These are phyloP conservation scores for Parazoanthus swiftii DNA, from an alignment of 92 coral and sea anemone species.

Conservation along the genomic window DNA sequence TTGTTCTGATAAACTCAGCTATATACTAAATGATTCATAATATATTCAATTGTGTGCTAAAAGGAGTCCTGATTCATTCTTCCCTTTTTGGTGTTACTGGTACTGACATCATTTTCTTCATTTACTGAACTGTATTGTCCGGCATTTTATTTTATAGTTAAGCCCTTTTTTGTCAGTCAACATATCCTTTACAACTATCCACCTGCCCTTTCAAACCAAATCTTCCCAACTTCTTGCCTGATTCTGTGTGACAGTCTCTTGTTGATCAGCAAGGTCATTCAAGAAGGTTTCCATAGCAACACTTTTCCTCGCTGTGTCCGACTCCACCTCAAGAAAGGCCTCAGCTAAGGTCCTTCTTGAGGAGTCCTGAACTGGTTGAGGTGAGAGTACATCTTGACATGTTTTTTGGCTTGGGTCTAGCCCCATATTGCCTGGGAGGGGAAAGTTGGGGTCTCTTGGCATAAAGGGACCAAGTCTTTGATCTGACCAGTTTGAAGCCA, in stretches of 20 bases:
- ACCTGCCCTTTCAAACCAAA: background rate
- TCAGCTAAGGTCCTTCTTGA: slow-evolving; percentile 68
- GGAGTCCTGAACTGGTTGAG: slow-evolving; percentile 8
- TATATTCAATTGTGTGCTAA: too few relatives aligned
- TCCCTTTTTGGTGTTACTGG: too few relatives aligned
- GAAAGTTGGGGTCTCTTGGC: slow-evolving; percentile 88
- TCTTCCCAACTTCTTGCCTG: slow-evolving; percentile 24
- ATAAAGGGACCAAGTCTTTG: slow-evolving; percentile 91
- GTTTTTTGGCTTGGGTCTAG: slow-evolving; percentile 49
- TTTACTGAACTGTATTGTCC: too few relatives aligned
- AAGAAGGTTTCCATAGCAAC: slow-evolving; percentile 71
- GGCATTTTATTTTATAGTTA: too few relatives aligned
- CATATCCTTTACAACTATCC: too few relatives aligned
- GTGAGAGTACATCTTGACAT: slow-evolving; percentile 6
- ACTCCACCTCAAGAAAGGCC: slow-evolving; percentile 80
- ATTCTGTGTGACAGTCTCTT: slow-evolving; percentile 2
- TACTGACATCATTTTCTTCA: too few relatives aligned
- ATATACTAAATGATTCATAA: too few relatives aligned
- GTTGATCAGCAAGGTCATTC: slow-evolving; percentile 60
- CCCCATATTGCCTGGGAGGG: slow-evolving; percentile 96
- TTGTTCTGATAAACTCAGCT: too few relatives aligned
- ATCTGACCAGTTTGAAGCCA: slow-evolving; percentile 62
- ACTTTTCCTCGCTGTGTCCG: slow-evolving; percentile 72
- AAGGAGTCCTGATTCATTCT: too few relatives aligned
- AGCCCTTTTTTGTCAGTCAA: too few relatives aligned